Evolutionary conservation across 2,797 vertebrate genomes (phyloP), one percentile per base, ranked within the genome.

Genomic region (Fringilla coelebs): DNA sequence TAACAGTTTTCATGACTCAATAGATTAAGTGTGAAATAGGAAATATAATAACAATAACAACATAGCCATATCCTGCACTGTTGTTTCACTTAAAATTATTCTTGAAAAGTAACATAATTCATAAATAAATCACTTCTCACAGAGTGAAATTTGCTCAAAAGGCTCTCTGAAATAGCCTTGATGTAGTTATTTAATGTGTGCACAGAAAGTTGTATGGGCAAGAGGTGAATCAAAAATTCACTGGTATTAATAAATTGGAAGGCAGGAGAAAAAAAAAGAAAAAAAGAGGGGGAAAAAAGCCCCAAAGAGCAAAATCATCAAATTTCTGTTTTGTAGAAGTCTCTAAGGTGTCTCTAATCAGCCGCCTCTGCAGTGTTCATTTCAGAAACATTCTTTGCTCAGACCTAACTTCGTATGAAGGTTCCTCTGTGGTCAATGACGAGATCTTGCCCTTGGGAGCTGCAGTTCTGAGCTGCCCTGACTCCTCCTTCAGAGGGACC

Each of bases 11-110:
- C 94, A 93, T 94, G 91, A 91, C 73, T 95, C 83, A 90, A 94
- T 90, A 94, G 88, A 96, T 95, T 96, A 96, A 91, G 95, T 96
- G 95, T 94, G 94, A 94, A 94, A 86, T 94, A 91, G 93, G 94
- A 95, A 96, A 94, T 96, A 96, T 90, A 94, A 89, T 94, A 95
- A 91, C 78, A 94, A 91, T 92, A 96, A 89, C 65, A 95, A 77
- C 43, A 45, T 86, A 63, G 72, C 82, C 61, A 92, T 95, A 94
- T 94, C 93, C 93, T 93, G 85, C 68, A 80, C 68, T 78, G 88
- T 96, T 96, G 65, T 96, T 94, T 78, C 73, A 78, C 70, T 91
- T 88, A 91, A 94, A 96, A 94, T 91, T 78, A 85, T 86, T 91
- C 72, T 94, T 94, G 94, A 94, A 94, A 96, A 93, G 62, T 93